phyloP scores from a whole-genome alignment of 2,888 invertebrate species.

The Anoplius nigerrimus region DNA sequence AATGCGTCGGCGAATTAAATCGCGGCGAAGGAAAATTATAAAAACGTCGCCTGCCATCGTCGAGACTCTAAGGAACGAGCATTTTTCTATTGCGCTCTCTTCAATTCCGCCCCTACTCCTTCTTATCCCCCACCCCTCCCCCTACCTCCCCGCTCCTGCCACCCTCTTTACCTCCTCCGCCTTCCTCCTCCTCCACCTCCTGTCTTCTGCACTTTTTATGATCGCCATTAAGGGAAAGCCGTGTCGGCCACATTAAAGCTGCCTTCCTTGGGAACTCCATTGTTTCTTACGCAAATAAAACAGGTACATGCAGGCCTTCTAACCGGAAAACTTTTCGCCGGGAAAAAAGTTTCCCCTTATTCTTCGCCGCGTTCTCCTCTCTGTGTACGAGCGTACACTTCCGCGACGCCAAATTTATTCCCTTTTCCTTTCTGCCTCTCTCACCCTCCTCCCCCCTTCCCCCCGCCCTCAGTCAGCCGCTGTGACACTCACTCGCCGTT shows the following conservation, averaged over 20 bases:
- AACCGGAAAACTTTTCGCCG: conserved; percentile 3
- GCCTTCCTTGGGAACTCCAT: neutral
- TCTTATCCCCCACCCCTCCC: too few relatives aligned
- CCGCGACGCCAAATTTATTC: conserved; percentile 7
- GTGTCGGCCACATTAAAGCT: neutral
- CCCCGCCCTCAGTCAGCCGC: too few relatives aligned
- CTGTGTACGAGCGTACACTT: neutral
- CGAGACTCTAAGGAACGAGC: too few relatives aligned
- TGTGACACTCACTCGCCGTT: too few relatives aligned
- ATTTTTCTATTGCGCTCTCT: too few relatives aligned
- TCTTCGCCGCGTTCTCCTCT: neutral
- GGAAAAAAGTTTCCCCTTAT: neutral
- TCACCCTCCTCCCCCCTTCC: neutral
- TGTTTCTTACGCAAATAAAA: neutral
- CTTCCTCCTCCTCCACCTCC: neutral
- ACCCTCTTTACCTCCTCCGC: neutral
- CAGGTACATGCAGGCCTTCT: neutral
- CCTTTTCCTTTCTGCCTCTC: conserved; percentile 1
- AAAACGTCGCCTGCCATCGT: neutral
- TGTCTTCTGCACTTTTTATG: conserved; percentile 4
- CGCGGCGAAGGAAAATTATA: conserved; percentile 4
- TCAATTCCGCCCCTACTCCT: too few relatives aligned
- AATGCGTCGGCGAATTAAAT: conserved; percentile 5
- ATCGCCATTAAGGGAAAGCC: conserved; percentile 4
- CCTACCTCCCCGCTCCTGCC: neutral